phyloP scores from a whole-genome alignment of 2,888 invertebrate species.

The Eupithecia inturbata region DNA sequence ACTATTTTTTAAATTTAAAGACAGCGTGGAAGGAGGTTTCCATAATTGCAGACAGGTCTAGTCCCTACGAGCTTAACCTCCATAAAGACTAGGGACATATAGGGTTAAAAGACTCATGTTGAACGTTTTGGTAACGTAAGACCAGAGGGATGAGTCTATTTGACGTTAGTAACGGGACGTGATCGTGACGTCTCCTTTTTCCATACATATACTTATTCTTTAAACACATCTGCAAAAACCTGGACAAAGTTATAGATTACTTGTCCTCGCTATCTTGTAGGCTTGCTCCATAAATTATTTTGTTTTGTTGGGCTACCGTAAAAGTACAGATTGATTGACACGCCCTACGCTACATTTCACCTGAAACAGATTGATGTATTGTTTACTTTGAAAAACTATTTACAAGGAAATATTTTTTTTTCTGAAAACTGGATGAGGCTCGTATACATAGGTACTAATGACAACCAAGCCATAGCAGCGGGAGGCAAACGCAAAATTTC shows the following conservation, averaged over 20 bases:
- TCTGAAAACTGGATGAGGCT: neutral
- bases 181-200: no score
- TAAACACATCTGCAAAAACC: neutral
- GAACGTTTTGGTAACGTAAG: neutral
- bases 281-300: conserved; percentile 12
- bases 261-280: conserved; percentile 3
- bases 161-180: no score
- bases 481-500: no score
- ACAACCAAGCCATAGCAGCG: no score
- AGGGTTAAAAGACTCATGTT: neutral
- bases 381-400: neutral
- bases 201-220: neutral
- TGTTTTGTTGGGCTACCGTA: conserved; percentile 13
- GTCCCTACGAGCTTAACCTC: neutral
- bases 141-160: no score
- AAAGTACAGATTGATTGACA: conserved; percentile 24
- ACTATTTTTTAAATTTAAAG: no score
- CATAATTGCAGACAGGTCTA: neutral
- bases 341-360: conserved; percentile 6
- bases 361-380: neutral
- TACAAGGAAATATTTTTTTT: neutral
- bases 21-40: neutral
- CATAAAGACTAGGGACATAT: neutral
- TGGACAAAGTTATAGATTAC: conserved; percentile 13
- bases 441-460: no score